Evolutionary conservation across 2,888 invertebrate species (phyloP).

Genomic region (Tetranychus piercei): DNA sequence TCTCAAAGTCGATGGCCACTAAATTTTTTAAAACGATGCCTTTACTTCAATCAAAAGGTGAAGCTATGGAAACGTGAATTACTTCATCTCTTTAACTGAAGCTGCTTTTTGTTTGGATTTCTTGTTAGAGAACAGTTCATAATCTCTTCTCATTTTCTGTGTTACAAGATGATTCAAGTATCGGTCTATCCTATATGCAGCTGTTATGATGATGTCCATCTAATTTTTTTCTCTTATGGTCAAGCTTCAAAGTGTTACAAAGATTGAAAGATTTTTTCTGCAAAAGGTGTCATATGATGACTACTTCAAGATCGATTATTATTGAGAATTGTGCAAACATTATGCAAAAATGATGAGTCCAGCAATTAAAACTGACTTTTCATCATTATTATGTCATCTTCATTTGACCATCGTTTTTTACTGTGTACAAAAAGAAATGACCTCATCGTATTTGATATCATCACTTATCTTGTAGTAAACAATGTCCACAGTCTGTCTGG

Average conservation of each 20-base stretch:
- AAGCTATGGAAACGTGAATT: neutral
- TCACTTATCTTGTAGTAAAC: neutral
- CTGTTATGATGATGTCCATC: no score
- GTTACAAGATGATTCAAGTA: no score
- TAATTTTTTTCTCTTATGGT: neutral
- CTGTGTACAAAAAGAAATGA: neutral
- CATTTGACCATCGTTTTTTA: neutral
- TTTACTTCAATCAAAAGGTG: neutral
- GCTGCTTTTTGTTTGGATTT: no score
- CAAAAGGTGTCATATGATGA: neutral
- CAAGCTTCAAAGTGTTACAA: neutral
- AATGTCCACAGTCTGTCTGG: neutral
- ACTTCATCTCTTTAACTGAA: neutral
- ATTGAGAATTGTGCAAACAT: neutral
- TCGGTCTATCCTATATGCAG: no score
- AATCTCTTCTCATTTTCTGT: no score
- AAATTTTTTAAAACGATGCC: constrained; percentile 2
- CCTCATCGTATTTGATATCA: neutral
- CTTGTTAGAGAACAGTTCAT: no score
- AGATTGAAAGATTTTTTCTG: neutral
- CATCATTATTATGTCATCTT: neutral
- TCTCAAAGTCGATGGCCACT: neutral
- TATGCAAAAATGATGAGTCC: neutral
- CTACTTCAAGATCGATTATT: neutral
- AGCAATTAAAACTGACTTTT: neutral